Evolutionary conservation across 1,140 invertebrate genomes (phyloP), one percentile per base, ranked within the genome.

Genomic region (Ylistrum balloti): DNA sequence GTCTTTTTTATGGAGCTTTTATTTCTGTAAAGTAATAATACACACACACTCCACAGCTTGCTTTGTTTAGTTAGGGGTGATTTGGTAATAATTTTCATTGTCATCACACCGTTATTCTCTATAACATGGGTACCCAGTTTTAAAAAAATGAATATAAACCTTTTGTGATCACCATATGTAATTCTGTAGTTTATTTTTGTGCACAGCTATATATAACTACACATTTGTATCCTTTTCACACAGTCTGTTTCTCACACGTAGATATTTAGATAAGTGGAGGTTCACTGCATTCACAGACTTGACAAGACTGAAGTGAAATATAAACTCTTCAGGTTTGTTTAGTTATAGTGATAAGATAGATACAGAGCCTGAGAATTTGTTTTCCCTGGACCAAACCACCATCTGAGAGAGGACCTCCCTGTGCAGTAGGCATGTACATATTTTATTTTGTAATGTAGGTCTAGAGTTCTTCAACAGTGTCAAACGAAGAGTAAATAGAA

Each of bases 401-500:
- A 74, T 3, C 22, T 28, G 22, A 74, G n/a, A 74, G 28, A 74
- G n/a, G n/a, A 28, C n/a, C n/a, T 22, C 22, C n/a, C 35, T 38
- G 35, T 38, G 35, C 15, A 74, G n/a, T 74, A 74, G 5, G 56
- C 17, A 22, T 88, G n/a, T 56, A 45, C 35, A 33, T 86, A 33
- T 20, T 86, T n/a, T 41, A 33, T 88, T 88, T 88, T 88, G 38
- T 41, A n/a, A 45, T 88, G 20, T 88, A 88, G 87, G 87, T 88
- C n/a, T 35, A 35, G 38, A 45, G 38, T n/a, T 88, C 20, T 88
- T 88, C 34, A 88, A 88, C 38, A 48, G 41, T 88, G 88, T 90
- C 90, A 87, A 90, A 88, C 74, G 90, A 74, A 90, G 90, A 87
- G 88, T 85, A 90, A 85, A 56, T 20, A 90, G 87, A 45, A 33